Percentiles rank a stretch among this genome's conserved stretches.
These are phyloP conservation scores for Amphipyra tragopoginis DNA, from an alignment of 2,888 invertebrate genomes.

Conservation along the genomic window DNA sequence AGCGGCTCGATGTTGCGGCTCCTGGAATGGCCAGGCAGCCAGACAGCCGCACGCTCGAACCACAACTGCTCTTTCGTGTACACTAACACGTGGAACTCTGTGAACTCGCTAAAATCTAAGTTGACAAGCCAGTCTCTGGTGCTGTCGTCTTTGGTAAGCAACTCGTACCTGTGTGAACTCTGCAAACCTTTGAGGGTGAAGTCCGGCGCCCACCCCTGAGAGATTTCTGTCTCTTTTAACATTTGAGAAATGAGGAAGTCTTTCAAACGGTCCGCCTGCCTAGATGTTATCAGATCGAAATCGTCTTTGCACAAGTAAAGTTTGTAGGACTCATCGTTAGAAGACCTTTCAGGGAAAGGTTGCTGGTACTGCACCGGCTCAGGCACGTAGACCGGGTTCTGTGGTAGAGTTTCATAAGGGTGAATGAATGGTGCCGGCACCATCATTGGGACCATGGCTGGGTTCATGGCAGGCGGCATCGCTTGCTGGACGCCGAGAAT, in stretches of 20 bases:
- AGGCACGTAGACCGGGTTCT: slow-evolving; percentile 17
- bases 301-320: slow-evolving; percentile 82
- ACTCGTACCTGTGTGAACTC: slow-evolving; percentile 74
- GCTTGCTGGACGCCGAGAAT: slow-evolving; percentile 28
- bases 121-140: slow-evolving; percentile 79
- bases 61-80: slow-evolving; percentile 83
- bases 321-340: slow-evolving; percentile 56
- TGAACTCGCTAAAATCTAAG: slow-evolving; percentile 75
- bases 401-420: slow-evolving; percentile 32
- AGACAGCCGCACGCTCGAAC: slow-evolving; percentile 84
- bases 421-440: slow-evolving; percentile 49
- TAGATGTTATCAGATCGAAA: slow-evolving; percentile 71
- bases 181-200: slow-evolving; percentile 78
- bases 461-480: slow-evolving; percentile 35
- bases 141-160: slow-evolving; percentile 71
- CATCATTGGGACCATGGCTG: slow-evolving; percentile 49
- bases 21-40: slow-evolving; percentile 83
- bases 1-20: slow-evolving; percentile 75
- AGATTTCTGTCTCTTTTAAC: slow-evolving; percentile 65
- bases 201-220: slow-evolving; percentile 75
- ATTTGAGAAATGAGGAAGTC: slow-evolving; percentile 75
- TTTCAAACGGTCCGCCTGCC: slow-evolving; percentile 72
- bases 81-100: slow-evolving; percentile 74
- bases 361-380: slow-evolving; percentile 20
- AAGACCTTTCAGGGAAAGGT: neutral